A percentile compares a stretch with the other conserved stretches of the same genome.
Conservation (phyloP, 2,113 vertebrate genomes). For the Sminthopsis crassicaudata region DNA sequence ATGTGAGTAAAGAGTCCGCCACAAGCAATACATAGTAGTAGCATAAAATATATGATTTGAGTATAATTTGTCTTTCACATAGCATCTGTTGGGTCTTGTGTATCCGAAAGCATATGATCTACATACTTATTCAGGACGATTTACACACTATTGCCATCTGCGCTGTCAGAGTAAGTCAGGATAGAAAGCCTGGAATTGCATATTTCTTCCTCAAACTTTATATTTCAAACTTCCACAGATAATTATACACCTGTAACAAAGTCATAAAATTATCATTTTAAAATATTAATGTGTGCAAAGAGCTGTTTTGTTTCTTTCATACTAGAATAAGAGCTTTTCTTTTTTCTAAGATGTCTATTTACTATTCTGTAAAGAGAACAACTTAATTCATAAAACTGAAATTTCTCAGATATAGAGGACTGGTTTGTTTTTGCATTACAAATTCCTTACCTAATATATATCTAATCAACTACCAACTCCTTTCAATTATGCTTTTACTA, state of each 20-base stretch:
- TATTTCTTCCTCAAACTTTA: neutral
- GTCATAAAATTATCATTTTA: neutral
- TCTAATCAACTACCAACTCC: neutral
- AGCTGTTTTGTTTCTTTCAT: neutral
- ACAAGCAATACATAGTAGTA: neutral
- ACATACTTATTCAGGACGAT: conserved; percentile 23
- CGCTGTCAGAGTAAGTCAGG: neutral
- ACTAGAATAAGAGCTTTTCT: conserved; percentile 2
- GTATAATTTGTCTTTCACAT: neutral
- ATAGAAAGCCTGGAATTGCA: neutral
- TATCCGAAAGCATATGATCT: neutral
- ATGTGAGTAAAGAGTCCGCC: conserved; percentile 23
- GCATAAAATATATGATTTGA: neutral
- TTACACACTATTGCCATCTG: conserved; percentile 2
- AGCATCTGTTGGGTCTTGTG: neutral
- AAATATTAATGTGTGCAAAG: neutral
- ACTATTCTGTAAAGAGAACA: neutral
- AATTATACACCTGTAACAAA: neutral
- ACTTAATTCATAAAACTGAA: neutral
- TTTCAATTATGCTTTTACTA: conserved; percentile 45
- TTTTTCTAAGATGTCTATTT: neutral
- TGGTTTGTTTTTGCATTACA: conserved; percentile 59
- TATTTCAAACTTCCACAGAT: neutral
- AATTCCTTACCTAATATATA: neutral
- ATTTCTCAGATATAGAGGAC: conserved; percentile 40